Evolutionary conservation across 37 sponge, comb jelly and placozoan genomes (phyloP), one percentile per base, ranked within the genome.

Genomic region (Ephydatia muelleri): DNA sequence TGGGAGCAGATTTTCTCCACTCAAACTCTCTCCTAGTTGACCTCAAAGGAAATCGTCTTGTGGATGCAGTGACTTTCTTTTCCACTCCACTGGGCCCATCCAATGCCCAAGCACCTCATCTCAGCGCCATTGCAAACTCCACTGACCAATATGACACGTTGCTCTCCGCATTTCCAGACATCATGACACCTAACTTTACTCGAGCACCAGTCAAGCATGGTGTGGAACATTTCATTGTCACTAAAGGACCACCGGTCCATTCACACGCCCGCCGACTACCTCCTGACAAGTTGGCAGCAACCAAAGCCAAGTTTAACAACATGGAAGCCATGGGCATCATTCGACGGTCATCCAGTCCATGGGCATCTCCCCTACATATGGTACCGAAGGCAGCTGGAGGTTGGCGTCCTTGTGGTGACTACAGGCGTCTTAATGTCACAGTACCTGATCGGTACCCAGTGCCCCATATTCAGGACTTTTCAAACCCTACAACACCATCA

Each of bases 391-490:
- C 83, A 13, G 64, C 77, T 38, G 88, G 88, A 21, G 88, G 80
- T n/a, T 88, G 88, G 88, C 77, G 83, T 21, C 88, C 83, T 23
- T 88, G 88, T 43, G 83, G 88, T 28, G 83, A 88, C 65, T 88
- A 82, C 40, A 38, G 83, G 48, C 48, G 74, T 11, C 83, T 74
- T 57, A 70, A 82, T 11, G 73, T 32, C 71, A 85, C 86, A 31
- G 85, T 76, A 9, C 85, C 77, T 30, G 75, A 83, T 75, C 35
- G 83, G 35, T 83, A 83, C 43, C 43, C 43, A 43, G 37, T 86
- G 33, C 80, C 86, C 64, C 70, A 68, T 40, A 26, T 78, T 21
- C 80, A 78, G 71, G 80, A 72, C 13, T 86, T 86, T 72, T 30
- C 66, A 35, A 25, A 64, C 66, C n/a, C n/a, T n/a, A n/a, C n/a